These are phyloP conservation scores for Hyperoplus immaculatus DNA, from an alignment of 2,797 vertebrate species.

Conservation along the genomic window DNA sequence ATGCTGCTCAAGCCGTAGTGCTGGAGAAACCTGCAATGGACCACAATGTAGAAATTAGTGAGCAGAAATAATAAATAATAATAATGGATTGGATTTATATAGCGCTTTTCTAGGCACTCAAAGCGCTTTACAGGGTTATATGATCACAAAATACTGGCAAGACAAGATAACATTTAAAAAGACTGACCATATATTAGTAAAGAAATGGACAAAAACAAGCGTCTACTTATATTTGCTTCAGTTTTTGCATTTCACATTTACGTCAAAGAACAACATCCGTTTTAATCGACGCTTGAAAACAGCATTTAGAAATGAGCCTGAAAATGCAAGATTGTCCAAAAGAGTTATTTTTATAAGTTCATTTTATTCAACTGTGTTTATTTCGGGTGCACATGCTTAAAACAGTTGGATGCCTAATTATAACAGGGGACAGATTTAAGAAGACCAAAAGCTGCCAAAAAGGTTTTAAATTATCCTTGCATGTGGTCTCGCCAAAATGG, in stretches of 20 bases:
- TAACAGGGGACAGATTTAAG: background rate
- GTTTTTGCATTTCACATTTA: background rate
- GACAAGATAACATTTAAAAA: background rate
- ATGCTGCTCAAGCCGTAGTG: constrained; percentile 93
- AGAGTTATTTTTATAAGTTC: background rate
- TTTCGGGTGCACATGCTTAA: constrained; percentile 3
- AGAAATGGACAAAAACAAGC: too few relatives aligned
- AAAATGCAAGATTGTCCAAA: background rate
- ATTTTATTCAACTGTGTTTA: background rate
- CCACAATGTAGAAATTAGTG: constrained; percentile 21
- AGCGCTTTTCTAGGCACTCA: too few relatives aligned
- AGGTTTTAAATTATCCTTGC: background rate
- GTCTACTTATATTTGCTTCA: background rate
- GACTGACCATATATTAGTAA: background rate
- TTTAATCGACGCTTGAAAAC: background rate
- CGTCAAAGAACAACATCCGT: background rate
- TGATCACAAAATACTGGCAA: background rate
- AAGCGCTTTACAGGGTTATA: too few relatives aligned
- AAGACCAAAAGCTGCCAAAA: constrained; percentile 13
- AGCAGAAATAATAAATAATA: background rate
- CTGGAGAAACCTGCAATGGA: constrained; percentile 88
- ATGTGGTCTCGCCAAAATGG: background rate
- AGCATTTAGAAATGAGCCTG: background rate
- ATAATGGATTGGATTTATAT: too few relatives aligned
- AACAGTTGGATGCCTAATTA: constrained; percentile 33